Conservation (phyloP, 53 echinoderm and acorn worm genomes). For the Luidia sarsii region DNA sequence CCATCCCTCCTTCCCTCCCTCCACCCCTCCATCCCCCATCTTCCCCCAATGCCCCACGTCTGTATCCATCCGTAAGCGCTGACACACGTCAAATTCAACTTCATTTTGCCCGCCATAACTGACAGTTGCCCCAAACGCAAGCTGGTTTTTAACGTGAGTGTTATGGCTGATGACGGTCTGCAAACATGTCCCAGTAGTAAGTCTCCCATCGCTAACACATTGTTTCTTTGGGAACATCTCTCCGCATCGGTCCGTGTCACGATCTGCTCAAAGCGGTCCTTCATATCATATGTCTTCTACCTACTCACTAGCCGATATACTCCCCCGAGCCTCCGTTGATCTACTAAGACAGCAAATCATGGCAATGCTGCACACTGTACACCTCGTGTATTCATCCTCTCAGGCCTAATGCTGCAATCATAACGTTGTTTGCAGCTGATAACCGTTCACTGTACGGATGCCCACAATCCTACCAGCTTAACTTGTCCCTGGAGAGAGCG, state of each 20-base stretch:
- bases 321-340: conserved; percentile 24
- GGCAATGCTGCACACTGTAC: too few species aligned
- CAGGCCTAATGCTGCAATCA: too few species aligned
- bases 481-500: background rate
- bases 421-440: too few species aligned
- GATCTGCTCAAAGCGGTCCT: background rate
- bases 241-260: background rate
- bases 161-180: too few species aligned
- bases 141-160: background rate
- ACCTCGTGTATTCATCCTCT: too few species aligned
- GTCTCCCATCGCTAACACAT: background rate
- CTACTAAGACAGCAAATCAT: too few species aligned
- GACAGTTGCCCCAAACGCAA: conserved; percentile 3
- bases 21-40: too few species aligned
- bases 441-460: too few species aligned
- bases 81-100: conserved; percentile 9
- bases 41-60: too few species aligned
- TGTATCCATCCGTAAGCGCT: background rate
- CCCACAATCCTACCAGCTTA: background rate
- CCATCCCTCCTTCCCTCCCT: too few species aligned
- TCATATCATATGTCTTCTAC: conserved; percentile 19
- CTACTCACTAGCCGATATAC: background rate
- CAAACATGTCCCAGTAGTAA: background rate
- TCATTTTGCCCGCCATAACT: background rate
- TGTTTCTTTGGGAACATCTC: background rate